Percentiles rank a stretch among this genome's conserved stretches.
These are phyloP conservation scores for Meiosimyza platycephala DNA, from an alignment of 2,888 invertebrate species.

Conservation along the genomic window DNA sequence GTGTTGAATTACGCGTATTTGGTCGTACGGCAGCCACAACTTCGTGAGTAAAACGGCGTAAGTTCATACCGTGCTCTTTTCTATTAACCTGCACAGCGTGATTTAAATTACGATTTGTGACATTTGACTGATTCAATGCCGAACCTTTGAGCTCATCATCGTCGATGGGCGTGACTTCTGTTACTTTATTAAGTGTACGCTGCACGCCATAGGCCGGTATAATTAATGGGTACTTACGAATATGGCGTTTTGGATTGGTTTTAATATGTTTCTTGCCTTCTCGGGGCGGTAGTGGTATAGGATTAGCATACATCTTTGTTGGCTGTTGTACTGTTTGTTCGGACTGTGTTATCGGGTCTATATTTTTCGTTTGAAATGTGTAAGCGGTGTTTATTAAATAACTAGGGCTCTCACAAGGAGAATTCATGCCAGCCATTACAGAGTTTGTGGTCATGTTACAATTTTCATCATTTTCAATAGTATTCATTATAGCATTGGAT, in stretches of 20 bases:
- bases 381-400: slow-evolving; percentile 63
- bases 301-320: slow-evolving; percentile 67
- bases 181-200: slow-evolving; percentile 73
- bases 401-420: slow-evolving; percentile 65
- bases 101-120: slow-evolving; percentile 37
- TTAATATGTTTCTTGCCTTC: slow-evolving; percentile 71
- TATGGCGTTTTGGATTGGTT: slow-evolving; percentile 76
- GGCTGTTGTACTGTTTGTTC: slow-evolving; percentile 12
- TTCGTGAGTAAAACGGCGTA: slow-evolving; percentile 48
- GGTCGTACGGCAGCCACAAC: slow-evolving; percentile 58
- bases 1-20: slow-evolving; percentile 41
- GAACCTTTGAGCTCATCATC: slow-evolving; percentile 48
- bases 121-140: slow-evolving; percentile 19
- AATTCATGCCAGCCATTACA: slow-evolving; percentile 43
- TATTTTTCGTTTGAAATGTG: slow-evolving; percentile 58
- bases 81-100: slow-evolving; percentile 29
- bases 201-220: slow-evolving; percentile 76
- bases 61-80: slow-evolving; percentile 8
- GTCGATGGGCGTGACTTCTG: slow-evolving; percentile 57
- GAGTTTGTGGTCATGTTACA: slow-evolving; percentile 46
- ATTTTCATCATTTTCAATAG: slow-evolving; percentile 45
- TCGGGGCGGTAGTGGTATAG: slow-evolving; percentile 83
- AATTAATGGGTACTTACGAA: slow-evolving; percentile 84
- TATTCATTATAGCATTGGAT: slow-evolving; percentile 34
- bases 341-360: not conserved